Conservation (phyloP, 1,140 invertebrate genomes). For the Drosophila pruinosa region DNA sequence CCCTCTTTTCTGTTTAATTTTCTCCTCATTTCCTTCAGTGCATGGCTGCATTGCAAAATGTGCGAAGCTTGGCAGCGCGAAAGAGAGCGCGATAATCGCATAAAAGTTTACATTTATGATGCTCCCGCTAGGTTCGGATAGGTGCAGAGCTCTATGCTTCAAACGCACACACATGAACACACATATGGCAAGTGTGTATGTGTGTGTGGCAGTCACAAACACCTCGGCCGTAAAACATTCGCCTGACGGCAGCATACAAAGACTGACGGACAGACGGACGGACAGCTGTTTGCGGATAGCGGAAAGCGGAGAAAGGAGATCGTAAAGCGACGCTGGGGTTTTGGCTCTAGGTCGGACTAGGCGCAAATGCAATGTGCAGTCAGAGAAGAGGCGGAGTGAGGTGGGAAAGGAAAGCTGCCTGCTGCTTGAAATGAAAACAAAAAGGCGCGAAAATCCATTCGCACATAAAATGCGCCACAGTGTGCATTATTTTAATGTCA, state of each 20-base stretch:
- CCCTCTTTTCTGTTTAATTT: neutral
- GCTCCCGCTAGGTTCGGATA: conserved; percentile 61
- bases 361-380: conserved; percentile 49
- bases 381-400: neutral
- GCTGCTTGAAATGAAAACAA: conserved; percentile 52
- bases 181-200: conserved; percentile 14
- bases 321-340: conserved; percentile 1
- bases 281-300: conserved; percentile 55
- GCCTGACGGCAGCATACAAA: conserved; percentile 73
- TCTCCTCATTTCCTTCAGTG: conserved; percentile 15
- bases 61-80: conserved; percentile 45
- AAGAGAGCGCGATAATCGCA: conserved; percentile 72
- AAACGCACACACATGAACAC: conserved; percentile 2
- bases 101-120: conserved; percentile 80
- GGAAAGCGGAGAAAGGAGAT: neutral
- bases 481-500: conserved; percentile 83
- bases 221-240: conserved; percentile 77
- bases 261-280: conserved; percentile 52
- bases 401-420: neutral
- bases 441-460: conserved; percentile 82
- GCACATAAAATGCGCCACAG: conserved; percentile 82
- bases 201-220: conserved; percentile 46
- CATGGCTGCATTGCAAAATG: conserved; percentile 24
- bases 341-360: conserved; percentile 30
- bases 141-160: conserved; percentile 43